Base-by-base conservation (phyloP, 2,888 invertebrate species). In the Alsophila aescularia region DNA sequence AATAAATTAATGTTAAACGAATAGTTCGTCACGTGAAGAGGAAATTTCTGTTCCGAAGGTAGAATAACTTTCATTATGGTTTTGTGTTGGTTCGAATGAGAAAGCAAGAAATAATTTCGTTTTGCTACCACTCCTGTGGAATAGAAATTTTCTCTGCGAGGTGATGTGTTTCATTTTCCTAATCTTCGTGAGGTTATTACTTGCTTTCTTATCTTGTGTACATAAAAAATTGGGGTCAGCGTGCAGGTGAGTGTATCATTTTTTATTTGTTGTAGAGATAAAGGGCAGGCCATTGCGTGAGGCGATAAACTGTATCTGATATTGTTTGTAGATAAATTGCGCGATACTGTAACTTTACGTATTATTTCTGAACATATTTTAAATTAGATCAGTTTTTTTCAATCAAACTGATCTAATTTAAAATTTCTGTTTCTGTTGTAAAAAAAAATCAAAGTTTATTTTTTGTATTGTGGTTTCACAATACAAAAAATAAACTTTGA, bases 1-100 rank as follows among this genome's bases (percentile, higher is more conserved):
- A 60, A 64, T 68, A 67, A 64, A 67, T 60, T 60, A 61, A 51
- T 50, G 44, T 57, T 53, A 69, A 44, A 66, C 18, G 9, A 54
- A 49, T 18, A 44, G 41, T 45, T 60, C 61, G 72, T 83, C 85
- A 87, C 86, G 77, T 67, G 72, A 71, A 82, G 91, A 90, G 91
- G 90, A 90, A 90, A 91, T 91, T 91, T 91, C 91, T 91, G 90
- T 91, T 91, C 87, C 85, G 68, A 70, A 61, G 87, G 87, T 90
- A 88, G 85, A 69, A 84, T 87, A 80, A 77, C 79, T 75, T 75
- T 71, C 71, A 68, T 69, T 64, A 65, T 65, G 60, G 4, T 15
- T 54, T 62, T 67, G 58, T 47, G 37, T 64, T 47, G 67, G 62
- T 65, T 72, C 68, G 50, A 54, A 71, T 87, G 81, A 82, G 91